Evolutionary conservation across 2,888 invertebrate genomes (phyloP), one percentile per base, ranked within the genome.

Genomic region (Cheilosia soror): DNA sequence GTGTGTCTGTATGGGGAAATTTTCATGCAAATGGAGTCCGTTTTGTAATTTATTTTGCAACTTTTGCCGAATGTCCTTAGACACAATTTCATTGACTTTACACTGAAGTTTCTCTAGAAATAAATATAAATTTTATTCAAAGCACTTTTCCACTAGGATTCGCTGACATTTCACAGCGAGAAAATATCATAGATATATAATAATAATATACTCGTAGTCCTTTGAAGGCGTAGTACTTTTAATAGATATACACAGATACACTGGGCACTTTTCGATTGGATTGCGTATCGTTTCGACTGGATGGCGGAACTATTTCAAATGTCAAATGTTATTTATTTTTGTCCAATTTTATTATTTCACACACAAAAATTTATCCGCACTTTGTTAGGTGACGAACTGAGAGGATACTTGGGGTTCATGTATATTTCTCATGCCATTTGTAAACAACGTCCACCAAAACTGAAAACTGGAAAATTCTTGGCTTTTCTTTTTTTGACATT

Each of bases 361-460:
- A 25, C 47, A 20, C 15, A 31, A 49, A 20, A 51, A 73, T 69
- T 65, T 79, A 75, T 84, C 75, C 71, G 75, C 69, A 75, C 80
- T 84, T 84, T 63, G 65, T 63, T 62, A 13, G 68, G 44, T 63
- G 51, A 76, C 65, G 53, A 49, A 60, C 69, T 66, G 60, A 63
- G 31, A 76, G 44, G 80, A 84, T 76, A 69, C 71, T 76, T 80
- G 27, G 49, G 57, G 42, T 66, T 71, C 60, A 40, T 51, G 53
- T 80, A 73, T 84, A 62, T 60, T 80, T 80, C 80, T 80, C 84
- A 76, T 75, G 84, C 71, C 84, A 84, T 84, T 84, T 84, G 84
- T 84, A 84, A 84, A 84, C 84, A 84, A 84, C 80, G 75, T 84
- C 84, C 79, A 84, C 65, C 42, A 84, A 80, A 84, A 84, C 73